Evolutionary conservation across 2,888 invertebrate genomes (phyloP), one percentile per base, ranked within the genome.

Genomic region (Drosophila lacicola): DNA sequence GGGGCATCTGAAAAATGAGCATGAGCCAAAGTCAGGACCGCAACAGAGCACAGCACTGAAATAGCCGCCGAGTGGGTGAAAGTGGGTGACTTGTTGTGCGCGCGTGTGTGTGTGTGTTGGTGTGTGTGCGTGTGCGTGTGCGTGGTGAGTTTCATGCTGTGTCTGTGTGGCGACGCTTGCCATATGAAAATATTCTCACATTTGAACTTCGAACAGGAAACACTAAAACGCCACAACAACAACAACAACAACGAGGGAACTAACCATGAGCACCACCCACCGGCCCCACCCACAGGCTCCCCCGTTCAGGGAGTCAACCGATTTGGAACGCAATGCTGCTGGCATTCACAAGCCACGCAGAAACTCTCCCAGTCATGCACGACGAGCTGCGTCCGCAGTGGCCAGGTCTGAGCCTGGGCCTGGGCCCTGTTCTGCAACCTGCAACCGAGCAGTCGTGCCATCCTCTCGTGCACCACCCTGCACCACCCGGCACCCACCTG

Each of bases 121-220:
- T 17, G 17, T 1, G 29, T 36, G 17, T 37, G 42, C 37, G 36
- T 44, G 44, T 37, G 46, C 5, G 42, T 50, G 41, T 58, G 57
- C 47, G 42, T 70, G 60, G 60, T 72, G 57, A 74, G 39, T 74
- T 61, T 68, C 61, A 42, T 45, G 29, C 19, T 41, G 50, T 51
- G 46, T 53, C 39, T 64, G 58, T 70, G 51, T n/a, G 10, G 46
- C 44, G 55, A 67, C 54, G 78, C 46, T 70, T 57, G 67, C 74
- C 78, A 88, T 84, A 73, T 70, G 88, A 88, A 85, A 85, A 85
- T 85, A 85, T 82, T 82, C 83, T 86, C 88, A 86, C 85, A 86
- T 86, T 86, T 86, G 85, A 86, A 88, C 85, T 88, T 88, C 81
- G 81, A 86, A 86, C 85, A 86, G 88, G 88, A 88, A 86, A 83